Evolutionary conservation across 2,888 invertebrate species (phyloP).

Genomic region (Cenopis cana): DNA sequence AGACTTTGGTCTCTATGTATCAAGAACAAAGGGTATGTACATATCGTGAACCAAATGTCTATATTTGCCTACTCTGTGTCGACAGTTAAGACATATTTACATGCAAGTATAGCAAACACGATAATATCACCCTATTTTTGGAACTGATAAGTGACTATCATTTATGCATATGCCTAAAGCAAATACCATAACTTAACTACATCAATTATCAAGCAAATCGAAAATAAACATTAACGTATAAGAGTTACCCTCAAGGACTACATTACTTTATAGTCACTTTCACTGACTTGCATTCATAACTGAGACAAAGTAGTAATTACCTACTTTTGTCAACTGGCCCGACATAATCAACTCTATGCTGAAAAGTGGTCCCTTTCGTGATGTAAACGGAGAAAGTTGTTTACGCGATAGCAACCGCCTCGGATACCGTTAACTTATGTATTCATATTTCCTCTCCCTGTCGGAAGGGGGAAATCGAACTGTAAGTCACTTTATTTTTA

Average conservation of each 20-base stretch:
- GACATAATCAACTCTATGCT: background rate
- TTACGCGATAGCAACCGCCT: slow-evolving; percentile 6
- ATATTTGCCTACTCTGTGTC: background rate
- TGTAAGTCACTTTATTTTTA: slow-evolving; percentile 16
- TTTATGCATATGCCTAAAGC: background rate
- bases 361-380: slow-evolving; percentile 6
- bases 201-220: too few species aligned
- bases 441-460: slow-evolving; percentile 13
- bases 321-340: background rate
- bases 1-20: background rate
- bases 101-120: background rate
- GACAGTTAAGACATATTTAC: too few species aligned
- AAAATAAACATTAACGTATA: too few species aligned
- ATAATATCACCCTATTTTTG: background rate
- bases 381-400: slow-evolving; percentile 23
- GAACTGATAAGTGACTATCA: background rate
- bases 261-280: background rate
- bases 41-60: background rate
- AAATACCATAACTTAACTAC: too few species aligned
- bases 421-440: slow-evolving; percentile 27
- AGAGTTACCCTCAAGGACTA: background rate
- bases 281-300: background rate
- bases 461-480: slow-evolving; percentile 17
- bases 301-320: background rate
- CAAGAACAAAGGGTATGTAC: background rate